Evolutionary conservation across 2,797 vertebrate genomes (phyloP), one percentile per base, ranked within the genome.

Genomic region (Crypturellus tataupa): DNA sequence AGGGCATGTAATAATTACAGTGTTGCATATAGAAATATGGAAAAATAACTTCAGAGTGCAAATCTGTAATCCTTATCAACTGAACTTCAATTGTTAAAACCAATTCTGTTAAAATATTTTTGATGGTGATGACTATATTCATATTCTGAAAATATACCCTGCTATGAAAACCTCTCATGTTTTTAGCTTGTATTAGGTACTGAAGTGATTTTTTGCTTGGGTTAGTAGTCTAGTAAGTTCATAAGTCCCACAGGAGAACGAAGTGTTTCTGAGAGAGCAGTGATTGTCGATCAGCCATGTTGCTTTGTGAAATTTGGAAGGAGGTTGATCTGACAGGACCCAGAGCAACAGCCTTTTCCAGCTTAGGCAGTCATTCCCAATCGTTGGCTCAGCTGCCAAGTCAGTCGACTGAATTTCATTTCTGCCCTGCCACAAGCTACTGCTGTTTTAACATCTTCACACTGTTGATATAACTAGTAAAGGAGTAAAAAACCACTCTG

Each of bases 71-170:
- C 49, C 68, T 88, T 77, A n/a, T 27, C 5, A 71, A 70, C 96
- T 96, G 77, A 67, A 83, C 75, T 97, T 94, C 77, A 72, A 68
- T 83, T 92, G 78, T 83, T 67, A 92, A 67, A 94, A 92, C 73
- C 23, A 27, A 95, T 95, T 96, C 89, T 94, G 71, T 29, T 70
- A 91, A 65, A 4, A 20, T 73, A 27, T 82, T 40, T 97, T 95
- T 86, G n/a, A 58, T n/a, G 55, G 12, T 23, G 59, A 23, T 80
- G 84, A 79, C 84, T 90, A 67, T 60, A 67, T 73, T 40, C 83
- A 44, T 80, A 60, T 94, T 96, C 51, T 68, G 42, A 92, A 13
- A 23, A 47, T 90, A 64, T 27, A 65, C 80, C 29, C 56, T 85
- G n/a, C 31, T 86, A 85, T 76, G 31, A 96, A 64, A 85, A 87